These are phyloP conservation scores for Acomys russatus DNA, from an alignment of 2,797 vertebrate species.

Conservation along the genomic window DNA sequence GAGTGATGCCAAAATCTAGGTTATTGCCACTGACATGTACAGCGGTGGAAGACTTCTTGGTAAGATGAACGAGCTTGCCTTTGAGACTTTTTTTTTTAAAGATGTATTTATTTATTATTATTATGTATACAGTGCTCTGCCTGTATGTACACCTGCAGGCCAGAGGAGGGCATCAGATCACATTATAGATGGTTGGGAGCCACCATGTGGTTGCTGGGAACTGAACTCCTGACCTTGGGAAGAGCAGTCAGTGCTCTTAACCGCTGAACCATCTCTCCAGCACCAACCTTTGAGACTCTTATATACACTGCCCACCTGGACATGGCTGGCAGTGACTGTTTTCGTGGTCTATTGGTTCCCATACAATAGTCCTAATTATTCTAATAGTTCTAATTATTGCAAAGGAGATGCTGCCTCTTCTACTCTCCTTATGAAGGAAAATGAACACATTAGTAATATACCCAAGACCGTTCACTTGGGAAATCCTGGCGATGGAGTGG, in stretches of 20 bases:
- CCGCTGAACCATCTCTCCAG: no score
- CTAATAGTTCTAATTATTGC: background rate
- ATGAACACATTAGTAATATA: background rate
- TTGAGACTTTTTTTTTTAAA: no score
- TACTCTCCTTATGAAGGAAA: background rate
- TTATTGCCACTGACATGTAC: background rate
- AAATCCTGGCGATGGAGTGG: background rate
- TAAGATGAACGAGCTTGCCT: background rate
- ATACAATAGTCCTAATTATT: background rate
- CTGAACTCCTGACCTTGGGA: no score
- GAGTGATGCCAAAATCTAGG: background rate
- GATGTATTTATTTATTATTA: no score
- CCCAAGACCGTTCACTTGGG: background rate
- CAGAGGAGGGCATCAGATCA: no score
- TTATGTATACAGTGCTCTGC: no score
- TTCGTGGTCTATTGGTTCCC: background rate
- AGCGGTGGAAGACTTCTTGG: background rate
- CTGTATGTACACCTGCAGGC: no score
- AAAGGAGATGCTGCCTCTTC: background rate
- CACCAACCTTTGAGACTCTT: background rate
- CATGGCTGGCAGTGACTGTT: background rate
- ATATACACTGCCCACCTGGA: background rate
- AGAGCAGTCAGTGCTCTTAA: no score
- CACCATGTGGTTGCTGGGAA: no score
- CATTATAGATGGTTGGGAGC: no score